phyloP scores from a whole-genome alignment of 2,797 vertebrate genomes.

The Thunnus albacares region DNA sequence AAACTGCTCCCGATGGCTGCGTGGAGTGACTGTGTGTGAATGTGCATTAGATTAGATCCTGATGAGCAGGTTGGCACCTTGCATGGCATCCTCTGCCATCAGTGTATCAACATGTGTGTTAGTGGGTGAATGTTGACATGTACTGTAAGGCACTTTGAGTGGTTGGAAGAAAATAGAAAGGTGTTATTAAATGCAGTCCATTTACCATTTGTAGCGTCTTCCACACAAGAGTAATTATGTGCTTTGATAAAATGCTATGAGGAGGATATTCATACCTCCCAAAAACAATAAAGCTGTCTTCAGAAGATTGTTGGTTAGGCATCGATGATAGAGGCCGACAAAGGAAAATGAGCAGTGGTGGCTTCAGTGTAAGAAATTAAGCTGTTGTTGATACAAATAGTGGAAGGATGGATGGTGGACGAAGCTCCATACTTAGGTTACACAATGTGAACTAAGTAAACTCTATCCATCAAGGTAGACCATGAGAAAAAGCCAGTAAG shows the following conservation, averaged over 20 bases:
- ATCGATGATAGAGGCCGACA: background rate
- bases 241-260: background rate
- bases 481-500: background rate
- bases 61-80: no score
- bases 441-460: background rate
- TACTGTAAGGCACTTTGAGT: no score
- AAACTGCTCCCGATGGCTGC: no score
- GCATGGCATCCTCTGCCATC: no score
- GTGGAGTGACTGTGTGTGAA: no score
- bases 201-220: no score
- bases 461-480: background rate
- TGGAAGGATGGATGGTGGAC: background rate
- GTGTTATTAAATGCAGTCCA: no score
- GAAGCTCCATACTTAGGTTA: background rate
- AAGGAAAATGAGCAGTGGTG: constrained; percentile 1
- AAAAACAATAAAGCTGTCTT: constrained; percentile 4
- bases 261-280: background rate
- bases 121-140: no score
- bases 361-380: background rate
- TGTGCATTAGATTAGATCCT: no score
- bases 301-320: background rate
- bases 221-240: no score
- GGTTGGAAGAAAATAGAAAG: no score
- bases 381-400: constrained; percentile 3
- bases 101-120: no score